Conservation (phyloP, 2,113 vertebrate species). For the Lophochroa leadbeateri region DNA sequence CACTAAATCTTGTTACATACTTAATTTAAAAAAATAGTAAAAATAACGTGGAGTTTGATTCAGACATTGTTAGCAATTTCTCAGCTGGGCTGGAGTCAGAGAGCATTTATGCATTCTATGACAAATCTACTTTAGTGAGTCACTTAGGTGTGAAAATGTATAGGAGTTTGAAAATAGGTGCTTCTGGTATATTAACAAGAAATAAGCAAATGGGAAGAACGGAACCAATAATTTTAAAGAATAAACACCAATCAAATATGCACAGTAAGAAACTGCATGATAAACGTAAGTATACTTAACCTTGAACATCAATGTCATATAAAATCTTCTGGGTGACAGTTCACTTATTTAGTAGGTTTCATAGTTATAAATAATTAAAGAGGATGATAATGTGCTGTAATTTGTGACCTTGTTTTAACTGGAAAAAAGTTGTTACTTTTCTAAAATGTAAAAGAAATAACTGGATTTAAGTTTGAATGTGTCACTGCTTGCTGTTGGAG, state of each 20-base stretch:
- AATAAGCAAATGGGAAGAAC: background rate
- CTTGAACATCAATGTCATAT: conserved; percentile 33
- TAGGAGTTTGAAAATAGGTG: background rate
- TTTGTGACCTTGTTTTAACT: conserved; percentile 76
- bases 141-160: background rate
- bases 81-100: conserved; percentile 18
- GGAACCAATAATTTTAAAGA: conserved; percentile 16
- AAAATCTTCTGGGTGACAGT: conserved; percentile 59
- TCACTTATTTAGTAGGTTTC: conserved; percentile 61
- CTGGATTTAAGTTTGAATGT: conserved; percentile 70
- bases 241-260: conserved; percentile 28
- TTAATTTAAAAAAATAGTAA: background rate
- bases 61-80: background rate
- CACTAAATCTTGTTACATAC: background rate
- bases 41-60: background rate
- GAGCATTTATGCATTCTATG: background rate
- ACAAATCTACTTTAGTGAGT: conserved; percentile 25
- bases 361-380: conserved; percentile 46
- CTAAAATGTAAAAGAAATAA: conserved; percentile 69
- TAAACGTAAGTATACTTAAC: conserved; percentile 55
- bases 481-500: conserved; percentile 71
- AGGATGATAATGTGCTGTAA: conserved; percentile 69
- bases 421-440: conserved; percentile 69
- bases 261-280: conserved; percentile 52
- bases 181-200: background rate